A percentile compares a stretch with the other conserved stretches of the same genome.
Evolutionary conservation across 1,140 invertebrate species (phyloP).

Genomic region (Drosophila albomicans): DNA sequence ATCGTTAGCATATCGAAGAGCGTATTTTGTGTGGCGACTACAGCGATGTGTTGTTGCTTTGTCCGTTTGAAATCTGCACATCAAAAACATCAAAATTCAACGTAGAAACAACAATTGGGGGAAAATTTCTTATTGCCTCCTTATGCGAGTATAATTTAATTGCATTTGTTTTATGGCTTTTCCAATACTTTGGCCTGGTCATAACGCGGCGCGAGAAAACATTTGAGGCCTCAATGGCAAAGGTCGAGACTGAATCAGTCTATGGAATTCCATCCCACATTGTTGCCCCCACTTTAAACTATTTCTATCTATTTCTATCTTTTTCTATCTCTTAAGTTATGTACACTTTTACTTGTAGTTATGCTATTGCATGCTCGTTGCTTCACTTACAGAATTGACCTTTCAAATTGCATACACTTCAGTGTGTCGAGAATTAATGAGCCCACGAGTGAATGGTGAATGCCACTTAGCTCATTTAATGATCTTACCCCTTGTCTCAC

Average conservation of each 20-base stretch:
- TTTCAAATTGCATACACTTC: slow-evolving; percentile 14
- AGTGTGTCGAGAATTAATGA: slow-evolving; percentile 26
- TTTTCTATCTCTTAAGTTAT: neutral
- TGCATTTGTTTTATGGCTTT: slow-evolving; percentile 33
- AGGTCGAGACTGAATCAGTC: slow-evolving; percentile 4
- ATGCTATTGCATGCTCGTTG: neutral
- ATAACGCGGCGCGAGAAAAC: neutral
- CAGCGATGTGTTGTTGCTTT: neutral
- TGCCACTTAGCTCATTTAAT: slow-evolving; percentile 28
- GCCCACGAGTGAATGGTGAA: neutral
- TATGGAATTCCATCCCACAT: slow-evolving; percentile 8
- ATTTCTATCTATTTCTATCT: neutral
- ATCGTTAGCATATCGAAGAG: neutral
- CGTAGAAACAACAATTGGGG: slow-evolving; percentile 8
- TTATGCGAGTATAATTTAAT: slow-evolving; percentile 27
- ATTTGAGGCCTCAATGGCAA: neutral
- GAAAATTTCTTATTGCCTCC: slow-evolving; percentile 34
- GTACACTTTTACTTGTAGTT: slow-evolving; percentile 1
- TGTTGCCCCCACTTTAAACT: slow-evolving; percentile 1
- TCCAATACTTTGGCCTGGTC: slow-evolving; percentile 10
- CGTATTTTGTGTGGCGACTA: neutral
- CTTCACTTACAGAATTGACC: neutral
- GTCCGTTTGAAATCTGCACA: slow-evolving; percentile 17
- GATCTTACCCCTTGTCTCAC: neutral
- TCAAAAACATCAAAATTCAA: slow-evolving; percentile 29